Evolutionary conservation across 2,888 invertebrate species (phyloP).

Genomic region (Eupithecia exiguata): DNA sequence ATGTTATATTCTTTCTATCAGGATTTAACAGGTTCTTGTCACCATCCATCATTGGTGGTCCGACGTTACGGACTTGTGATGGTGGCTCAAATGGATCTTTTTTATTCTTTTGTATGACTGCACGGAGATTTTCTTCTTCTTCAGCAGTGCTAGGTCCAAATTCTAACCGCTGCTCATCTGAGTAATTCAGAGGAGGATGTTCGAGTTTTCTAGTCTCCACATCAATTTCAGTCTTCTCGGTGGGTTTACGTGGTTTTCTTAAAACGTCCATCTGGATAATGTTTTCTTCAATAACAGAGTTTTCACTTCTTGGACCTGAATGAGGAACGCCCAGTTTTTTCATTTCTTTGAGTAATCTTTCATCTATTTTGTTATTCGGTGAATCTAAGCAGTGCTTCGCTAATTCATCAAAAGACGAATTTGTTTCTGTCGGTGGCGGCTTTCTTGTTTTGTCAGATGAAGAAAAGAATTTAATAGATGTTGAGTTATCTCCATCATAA

Average conservation of each 20-base stretch:
- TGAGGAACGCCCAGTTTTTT: constrained; percentile 47
- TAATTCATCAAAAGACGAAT: constrained; percentile 47
- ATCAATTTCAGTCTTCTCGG: constrained; percentile 43
- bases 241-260: constrained; percentile 43
- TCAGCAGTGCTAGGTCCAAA: not conserved
- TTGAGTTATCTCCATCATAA: not conserved
- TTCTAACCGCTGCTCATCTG: constrained; percentile 12
- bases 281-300: constrained; percentile 37
- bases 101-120: not conserved
- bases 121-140: not conserved
- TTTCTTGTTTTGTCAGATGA: constrained; percentile 22
- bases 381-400: constrained; percentile 53
- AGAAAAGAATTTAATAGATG: constrained; percentile 26
- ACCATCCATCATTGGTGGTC: not conserved
- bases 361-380: constrained; percentile 51
- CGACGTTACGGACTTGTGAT: not conserved
- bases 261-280: constrained; percentile 42
- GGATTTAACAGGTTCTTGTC: not conserved
- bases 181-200: constrained; percentile 16
- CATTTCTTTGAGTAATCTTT: constrained; percentile 54
- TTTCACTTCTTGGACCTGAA: constrained; percentile 19
- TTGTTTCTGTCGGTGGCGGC: constrained; percentile 22
- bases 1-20: not conserved
- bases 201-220: constrained; percentile 37
- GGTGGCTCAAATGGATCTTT: not conserved